These are phyloP conservation scores for Volucella inflata DNA, from an alignment of 2,888 invertebrate species.

Conservation along the genomic window DNA sequence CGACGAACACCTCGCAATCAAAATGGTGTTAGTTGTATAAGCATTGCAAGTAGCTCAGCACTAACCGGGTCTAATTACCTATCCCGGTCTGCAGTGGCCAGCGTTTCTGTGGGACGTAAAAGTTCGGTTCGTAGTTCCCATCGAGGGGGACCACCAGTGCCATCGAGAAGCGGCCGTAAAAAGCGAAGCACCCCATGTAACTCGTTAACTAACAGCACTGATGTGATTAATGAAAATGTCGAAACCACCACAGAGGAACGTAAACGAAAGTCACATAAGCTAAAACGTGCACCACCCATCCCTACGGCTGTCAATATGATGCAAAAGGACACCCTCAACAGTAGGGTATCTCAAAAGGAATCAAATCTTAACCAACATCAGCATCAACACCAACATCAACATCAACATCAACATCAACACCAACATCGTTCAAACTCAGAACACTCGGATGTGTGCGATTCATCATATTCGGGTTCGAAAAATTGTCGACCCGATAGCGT, in stretches of 20 bases:
- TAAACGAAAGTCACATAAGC: constrained; percentile 86
- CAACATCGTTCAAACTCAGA: constrained; percentile 46
- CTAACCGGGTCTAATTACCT: constrained; percentile 82
- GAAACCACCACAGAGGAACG: constrained; percentile 85
- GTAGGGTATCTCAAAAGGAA: constrained; percentile 56
- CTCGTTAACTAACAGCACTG: constrained; percentile 87
- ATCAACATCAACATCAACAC: too few species aligned
- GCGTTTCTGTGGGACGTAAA: constrained; percentile 79
- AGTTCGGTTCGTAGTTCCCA: constrained; percentile 80
- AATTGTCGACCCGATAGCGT: constrained; percentile 26
- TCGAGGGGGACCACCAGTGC: constrained; percentile 82
- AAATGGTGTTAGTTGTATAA: constrained; percentile 91
- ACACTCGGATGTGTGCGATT: constrained; percentile 58
- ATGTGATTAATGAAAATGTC: constrained; percentile 84
- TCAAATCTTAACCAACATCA: constrained; percentile 18
- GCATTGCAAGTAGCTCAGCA: constrained; percentile 88
- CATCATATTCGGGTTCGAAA: constrained; percentile 60
- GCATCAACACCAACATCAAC: too few species aligned
- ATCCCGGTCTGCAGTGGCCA: constrained; percentile 78
- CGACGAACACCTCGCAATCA: constrained; percentile 87
- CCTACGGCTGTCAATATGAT: constrained; percentile 79
- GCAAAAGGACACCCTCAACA: constrained; percentile 58
- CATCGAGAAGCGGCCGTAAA: constrained; percentile 90
- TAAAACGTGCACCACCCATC: constrained; percentile 85
- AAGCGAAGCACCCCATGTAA: constrained; percentile 86